Evolutionary conservation across 2,113 vertebrate genomes (phyloP).

Genomic region (Craseonycteris thonglongyai): DNA sequence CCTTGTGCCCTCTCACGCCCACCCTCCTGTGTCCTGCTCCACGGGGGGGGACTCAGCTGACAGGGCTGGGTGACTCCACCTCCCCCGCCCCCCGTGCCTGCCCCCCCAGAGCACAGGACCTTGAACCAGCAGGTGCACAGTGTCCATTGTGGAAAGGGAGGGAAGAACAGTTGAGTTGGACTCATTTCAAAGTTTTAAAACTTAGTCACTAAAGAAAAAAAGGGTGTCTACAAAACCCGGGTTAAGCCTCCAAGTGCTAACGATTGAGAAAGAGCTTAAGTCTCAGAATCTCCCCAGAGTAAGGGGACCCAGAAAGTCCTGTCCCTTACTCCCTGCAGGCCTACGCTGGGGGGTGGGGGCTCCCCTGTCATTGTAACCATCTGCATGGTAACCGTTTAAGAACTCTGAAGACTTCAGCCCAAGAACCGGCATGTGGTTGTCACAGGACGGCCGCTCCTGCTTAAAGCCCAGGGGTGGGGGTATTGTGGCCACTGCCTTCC

Average conservation of each 20-base stretch:
- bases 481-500: not conserved
- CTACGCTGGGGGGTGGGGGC: accelerated
- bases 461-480: no score
- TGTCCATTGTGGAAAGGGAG: not conserved
- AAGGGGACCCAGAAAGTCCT: not conserved
- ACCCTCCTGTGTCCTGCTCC: no score
- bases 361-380: not conserved
- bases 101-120: no score
- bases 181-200: not conserved
- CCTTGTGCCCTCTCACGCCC: no score
- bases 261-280: not conserved
- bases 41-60: no score
- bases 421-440: not conserved
- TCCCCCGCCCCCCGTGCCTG: no score
- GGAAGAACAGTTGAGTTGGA: not conserved
- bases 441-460: not conserved
- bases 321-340: not conserved
- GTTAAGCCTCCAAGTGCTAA: not conserved
- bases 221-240: not conserved
- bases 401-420: not conserved
- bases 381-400: not conserved
- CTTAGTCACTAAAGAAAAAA: not conserved
- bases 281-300: not conserved
- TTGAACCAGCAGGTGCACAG: not conserved
- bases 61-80: no score